phyloP scores from a whole-genome alignment of 2,113 vertebrate species.

The Hippocampus mohnikei region DNA sequence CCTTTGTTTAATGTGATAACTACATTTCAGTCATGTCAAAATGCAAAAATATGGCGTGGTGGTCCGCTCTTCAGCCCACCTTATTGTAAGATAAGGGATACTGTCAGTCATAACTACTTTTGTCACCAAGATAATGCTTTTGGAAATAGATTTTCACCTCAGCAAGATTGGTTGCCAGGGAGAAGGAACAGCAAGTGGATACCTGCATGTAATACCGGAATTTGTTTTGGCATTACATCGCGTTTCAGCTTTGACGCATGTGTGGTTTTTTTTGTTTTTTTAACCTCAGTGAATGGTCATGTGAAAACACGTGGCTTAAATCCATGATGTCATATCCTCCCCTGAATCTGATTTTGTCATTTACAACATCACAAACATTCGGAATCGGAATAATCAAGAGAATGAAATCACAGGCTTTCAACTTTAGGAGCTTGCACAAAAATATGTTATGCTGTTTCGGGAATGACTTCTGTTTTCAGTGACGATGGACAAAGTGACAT shows the following conservation, averaged over 20 bases:
- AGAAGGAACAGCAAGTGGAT: neutral
- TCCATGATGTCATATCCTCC: neutral
- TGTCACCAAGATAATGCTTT: neutral
- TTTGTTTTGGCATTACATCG: neutral
- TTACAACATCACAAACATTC: too few relatives aligned
- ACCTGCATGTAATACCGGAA: neutral
- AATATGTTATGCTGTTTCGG: too few relatives aligned
- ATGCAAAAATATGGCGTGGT: neutral
- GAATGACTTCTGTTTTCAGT: too few relatives aligned
- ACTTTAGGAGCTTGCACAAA: too few relatives aligned
- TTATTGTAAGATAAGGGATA: conserved; percentile 7
- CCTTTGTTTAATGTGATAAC: neutral
- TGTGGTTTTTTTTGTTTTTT: neutral
- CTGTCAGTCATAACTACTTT: too few relatives aligned
- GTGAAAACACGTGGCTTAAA: neutral
- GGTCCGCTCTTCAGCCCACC: conserved; percentile 3
- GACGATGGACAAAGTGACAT: too few relatives aligned
- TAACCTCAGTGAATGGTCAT: neutral
- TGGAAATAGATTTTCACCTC: neutral
- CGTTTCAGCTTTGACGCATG: neutral
- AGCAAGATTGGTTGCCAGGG: neutral
- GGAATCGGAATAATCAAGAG: too few relatives aligned
- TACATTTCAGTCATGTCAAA: conserved; percentile 14
- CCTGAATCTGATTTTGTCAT: too few relatives aligned
- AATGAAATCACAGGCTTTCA: too few relatives aligned